Evolutionary conservation across 2,113 vertebrate species (phyloP), one percentile per base, ranked within the genome.

Genomic region (Willisornis vidua): DNA sequence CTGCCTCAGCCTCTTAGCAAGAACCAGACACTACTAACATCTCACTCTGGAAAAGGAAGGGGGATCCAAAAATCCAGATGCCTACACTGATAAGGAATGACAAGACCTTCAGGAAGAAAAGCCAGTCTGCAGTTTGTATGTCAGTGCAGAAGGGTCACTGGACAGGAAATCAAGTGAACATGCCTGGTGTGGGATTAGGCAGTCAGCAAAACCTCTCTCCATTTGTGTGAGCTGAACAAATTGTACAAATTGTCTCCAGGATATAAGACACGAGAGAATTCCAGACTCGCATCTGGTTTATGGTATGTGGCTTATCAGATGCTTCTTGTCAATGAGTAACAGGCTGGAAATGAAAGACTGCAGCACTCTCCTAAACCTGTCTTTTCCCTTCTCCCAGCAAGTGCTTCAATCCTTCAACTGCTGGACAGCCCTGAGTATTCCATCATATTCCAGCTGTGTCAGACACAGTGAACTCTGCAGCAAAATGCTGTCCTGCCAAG

Each of bases 51-150:
- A 89, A 96, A 77, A 93, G 65, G 87, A 89, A 96, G 66, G 41
- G 73, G 91, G 90, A 95, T 89, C 73, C 90, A 87, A 93, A 96
- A 95, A 94, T 70, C 1, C 94, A 96, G 96, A 96, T 97, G 95
- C 96, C 92, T 96, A 45, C 61, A 7, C 3, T 75, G 96, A 97
- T 96, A 95, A 96, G 90, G 49, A 92, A 88, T 82, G 86, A 90
- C 96, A 94, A 88, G 90, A 92, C 87, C 72, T 93, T 86, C 95
- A 96, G 94, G 95, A 97, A 96, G 92, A 96, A 85, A 88, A 96
- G 93, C 28, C 37, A 81, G 72, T 80, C 87, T 96, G 93, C 95
- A 93, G 75, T 95, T 83, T 91, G 91, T 84, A 88, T 75, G 93
- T 86, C 79, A 87, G 90, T 87, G 94, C 61, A 75, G n/a, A 90